Conservation (phyloP, 2,888 invertebrate species). For the Liposcelis brunnea region DNA sequence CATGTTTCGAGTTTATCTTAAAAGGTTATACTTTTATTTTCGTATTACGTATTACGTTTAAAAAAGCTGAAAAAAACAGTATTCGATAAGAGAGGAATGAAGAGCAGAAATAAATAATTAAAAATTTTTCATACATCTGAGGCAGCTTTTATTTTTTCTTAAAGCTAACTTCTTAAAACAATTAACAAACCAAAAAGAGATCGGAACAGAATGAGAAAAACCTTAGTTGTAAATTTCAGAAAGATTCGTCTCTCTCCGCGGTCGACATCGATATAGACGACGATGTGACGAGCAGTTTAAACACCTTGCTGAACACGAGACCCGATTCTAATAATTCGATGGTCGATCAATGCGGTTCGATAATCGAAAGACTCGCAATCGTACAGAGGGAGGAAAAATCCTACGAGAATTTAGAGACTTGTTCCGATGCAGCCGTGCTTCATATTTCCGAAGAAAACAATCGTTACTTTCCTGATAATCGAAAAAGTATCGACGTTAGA, state of each 20-base stretch:
- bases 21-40: too few relatives aligned
- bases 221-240: conserved; percentile 35
- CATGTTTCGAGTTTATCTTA: too few relatives aligned
- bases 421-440: conserved; percentile 2
- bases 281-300: conserved; percentile 82
- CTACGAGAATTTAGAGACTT: background rate
- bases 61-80: too few relatives aligned
- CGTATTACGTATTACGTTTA: too few relatives aligned
- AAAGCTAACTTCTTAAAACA: too few relatives aligned
- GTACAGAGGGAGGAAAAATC: conserved; percentile 24
- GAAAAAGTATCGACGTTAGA: background rate
- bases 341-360: conserved; percentile 18
- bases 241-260: conserved; percentile 52
- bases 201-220: too few relatives aligned
- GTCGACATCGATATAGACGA: conserved; percentile 86
- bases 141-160: too few relatives aligned
- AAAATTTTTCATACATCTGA: too few relatives aligned
- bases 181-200: too few relatives aligned
- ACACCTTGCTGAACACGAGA: conserved; percentile 71
- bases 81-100: too few relatives aligned
- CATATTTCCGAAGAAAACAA: conserved; percentile 8
- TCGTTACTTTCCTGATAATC: background rate
- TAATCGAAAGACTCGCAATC: conserved; percentile 3
- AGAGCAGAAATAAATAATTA: too few relatives aligned
- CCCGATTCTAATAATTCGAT: conserved; percentile 29